Conservation (phyloP, 2,797 vertebrate genomes). For the Merluccius polli region DNA sequence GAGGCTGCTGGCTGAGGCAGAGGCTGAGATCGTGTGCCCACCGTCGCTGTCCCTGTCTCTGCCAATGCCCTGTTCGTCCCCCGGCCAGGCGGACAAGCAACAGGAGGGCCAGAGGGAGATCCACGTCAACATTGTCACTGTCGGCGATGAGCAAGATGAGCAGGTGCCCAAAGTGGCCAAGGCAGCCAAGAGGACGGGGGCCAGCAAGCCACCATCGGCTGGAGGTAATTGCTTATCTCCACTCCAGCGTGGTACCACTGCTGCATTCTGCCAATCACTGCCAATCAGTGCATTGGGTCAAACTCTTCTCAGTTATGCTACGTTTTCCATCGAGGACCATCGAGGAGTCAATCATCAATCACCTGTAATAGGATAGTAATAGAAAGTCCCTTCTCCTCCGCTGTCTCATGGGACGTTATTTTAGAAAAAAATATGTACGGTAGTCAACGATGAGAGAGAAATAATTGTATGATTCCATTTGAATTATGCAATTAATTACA, state of each 20-base stretch:
- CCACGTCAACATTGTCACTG: conserved; percentile 69
- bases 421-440: too few relatives aligned
- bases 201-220: conserved; percentile 52
- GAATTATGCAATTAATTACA: too few relatives aligned
- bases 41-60: conserved; percentile 77
- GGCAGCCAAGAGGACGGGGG: conserved; percentile 61
- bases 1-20: conserved; percentile 81
- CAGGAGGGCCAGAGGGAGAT: conserved; percentile 68
- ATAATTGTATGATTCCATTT: too few relatives aligned
- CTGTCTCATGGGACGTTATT: too few relatives aligned
- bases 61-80: conserved; percentile 72
- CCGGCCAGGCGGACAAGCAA: conserved; percentile 63
- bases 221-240: conserved; percentile 50
- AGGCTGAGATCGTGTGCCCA: conserved; percentile 84
- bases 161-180: conserved; percentile 59
- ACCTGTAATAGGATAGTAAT: background rate
- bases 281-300: background rate
- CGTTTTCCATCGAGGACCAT: too few relatives aligned
- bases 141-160: conserved; percentile 69
- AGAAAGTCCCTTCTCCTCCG: too few relatives aligned
- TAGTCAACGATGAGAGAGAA: too few relatives aligned
- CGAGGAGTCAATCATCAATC: too few relatives aligned
- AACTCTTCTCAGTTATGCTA: too few relatives aligned
- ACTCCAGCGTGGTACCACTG: background rate
- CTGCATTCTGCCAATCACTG: too few relatives aligned